phyloP scores from a whole-genome alignment of 2,113 vertebrate genomes.

The Callionymus lyra region DNA sequence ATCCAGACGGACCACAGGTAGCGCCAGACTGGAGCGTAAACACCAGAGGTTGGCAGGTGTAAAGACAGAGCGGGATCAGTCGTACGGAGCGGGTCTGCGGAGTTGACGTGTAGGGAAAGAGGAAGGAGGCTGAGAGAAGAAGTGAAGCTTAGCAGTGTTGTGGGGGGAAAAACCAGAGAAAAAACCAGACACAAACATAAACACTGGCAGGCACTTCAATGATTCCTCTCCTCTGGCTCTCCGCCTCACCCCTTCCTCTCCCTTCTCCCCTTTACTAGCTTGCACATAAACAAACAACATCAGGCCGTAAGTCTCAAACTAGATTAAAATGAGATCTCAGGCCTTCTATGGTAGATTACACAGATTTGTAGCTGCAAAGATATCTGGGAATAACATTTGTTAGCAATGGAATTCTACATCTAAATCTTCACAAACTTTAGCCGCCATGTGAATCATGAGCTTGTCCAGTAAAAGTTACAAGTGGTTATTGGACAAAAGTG shows the following conservation, averaged over 20 bases:
- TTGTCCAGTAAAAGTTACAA: no score
- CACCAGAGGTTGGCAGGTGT: conserved; percentile 52
- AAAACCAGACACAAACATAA: conserved; percentile 66
- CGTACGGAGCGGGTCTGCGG: neutral
- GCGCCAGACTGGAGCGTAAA: conserved; percentile 53
- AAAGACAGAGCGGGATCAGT: conserved; percentile 13
- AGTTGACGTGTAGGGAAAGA: conserved; percentile 22
- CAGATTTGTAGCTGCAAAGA: no score
- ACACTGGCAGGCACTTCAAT: conserved; percentile 56
- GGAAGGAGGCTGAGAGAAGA: conserved; percentile 3
- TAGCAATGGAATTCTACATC: no score
- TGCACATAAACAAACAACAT: conserved; percentile 50
- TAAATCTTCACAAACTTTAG: no score
- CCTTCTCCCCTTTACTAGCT: conserved; percentile 3
- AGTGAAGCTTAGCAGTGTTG: conserved; percentile 44
- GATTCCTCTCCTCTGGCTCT: conserved; percentile 35
- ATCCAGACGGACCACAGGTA: conserved; percentile 35
- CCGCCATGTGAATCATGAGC: no score
- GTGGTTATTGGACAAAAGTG: no score
- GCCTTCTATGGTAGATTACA: no score
- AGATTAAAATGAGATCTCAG: no score
- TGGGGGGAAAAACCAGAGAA: conserved; percentile 23
- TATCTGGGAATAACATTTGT: no score
- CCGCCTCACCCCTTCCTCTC: conserved; percentile 10
- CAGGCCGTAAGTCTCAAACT: conserved; percentile 2